Percentiles rank a stretch among this genome's conserved stretches.
Evolutionary conservation across 2,113 vertebrate species (phyloP).

Genomic region (Nothobranchius kuhntae): DNA sequence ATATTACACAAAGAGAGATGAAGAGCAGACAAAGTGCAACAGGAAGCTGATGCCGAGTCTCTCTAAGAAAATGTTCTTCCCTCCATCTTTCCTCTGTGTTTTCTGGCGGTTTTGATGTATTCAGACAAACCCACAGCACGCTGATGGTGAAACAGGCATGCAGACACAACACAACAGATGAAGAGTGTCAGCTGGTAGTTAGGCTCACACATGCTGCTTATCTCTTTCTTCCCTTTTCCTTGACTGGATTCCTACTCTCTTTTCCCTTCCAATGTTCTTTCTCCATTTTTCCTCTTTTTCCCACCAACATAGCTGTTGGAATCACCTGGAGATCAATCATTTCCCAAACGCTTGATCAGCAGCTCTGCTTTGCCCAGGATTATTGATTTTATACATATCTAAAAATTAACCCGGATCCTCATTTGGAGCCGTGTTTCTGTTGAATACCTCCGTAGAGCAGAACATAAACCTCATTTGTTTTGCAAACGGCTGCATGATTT

Average conservation of each 20-base stretch:
- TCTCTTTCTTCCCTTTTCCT: conserved; percentile 50
- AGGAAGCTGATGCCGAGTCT: conserved; percentile 61
- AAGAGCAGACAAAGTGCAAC: conserved; percentile 60
- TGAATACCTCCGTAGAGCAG: conserved; percentile 37
- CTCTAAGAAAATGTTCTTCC: conserved; percentile 63
- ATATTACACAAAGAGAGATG: conserved; percentile 63
- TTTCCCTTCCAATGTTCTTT: conserved; percentile 39
- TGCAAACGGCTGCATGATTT: conserved; percentile 31
- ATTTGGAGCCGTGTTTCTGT: conserved; percentile 33
- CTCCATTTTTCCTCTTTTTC: conserved; percentile 27
- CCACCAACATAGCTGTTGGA: conserved; percentile 38
- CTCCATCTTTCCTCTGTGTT: conserved; percentile 46
- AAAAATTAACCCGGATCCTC: conserved; percentile 19
- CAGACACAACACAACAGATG: conserved; percentile 77
- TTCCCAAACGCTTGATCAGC: conserved; percentile 53
- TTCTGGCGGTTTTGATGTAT: conserved; percentile 66
- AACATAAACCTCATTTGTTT: conserved; percentile 41
- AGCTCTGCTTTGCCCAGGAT: conserved; percentile 19
- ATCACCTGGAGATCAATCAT: conserved; percentile 57
- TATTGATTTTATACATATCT: conserved; percentile 12
- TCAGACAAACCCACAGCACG: conserved; percentile 73
- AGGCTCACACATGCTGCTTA: conserved; percentile 68
- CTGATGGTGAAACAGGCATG: conserved; percentile 67
- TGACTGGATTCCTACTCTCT: conserved; percentile 33
- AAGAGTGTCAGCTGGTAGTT: conserved; percentile 76